Evolutionary conservation across 37 sponge, comb jelly and placozoan species (phyloP).

Genomic region (Tethya wilhelma): DNA sequence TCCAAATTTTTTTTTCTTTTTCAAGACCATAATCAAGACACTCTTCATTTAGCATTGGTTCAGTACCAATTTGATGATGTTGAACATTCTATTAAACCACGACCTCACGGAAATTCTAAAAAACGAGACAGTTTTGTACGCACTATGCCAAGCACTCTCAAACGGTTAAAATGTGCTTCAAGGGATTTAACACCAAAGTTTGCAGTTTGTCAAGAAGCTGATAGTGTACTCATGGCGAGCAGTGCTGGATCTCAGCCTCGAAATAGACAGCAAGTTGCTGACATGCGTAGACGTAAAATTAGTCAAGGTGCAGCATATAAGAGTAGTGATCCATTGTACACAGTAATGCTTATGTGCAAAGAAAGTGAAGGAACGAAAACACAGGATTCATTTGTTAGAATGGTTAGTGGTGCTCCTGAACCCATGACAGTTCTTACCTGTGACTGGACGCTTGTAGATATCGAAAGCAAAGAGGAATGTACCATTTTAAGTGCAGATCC

Average conservation of each 20-base stretch:
- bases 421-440: conserved; percentile 4
- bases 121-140: too few relatives aligned
- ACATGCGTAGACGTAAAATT: background rate
- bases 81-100: too few relatives aligned
- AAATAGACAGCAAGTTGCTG: background rate
- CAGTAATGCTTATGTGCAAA: conserved; percentile 11
- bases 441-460: background rate
- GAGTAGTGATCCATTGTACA: background rate
- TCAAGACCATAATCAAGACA: too few relatives aligned
- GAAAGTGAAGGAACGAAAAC: background rate
- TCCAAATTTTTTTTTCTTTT: too few relatives aligned
- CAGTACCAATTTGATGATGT: too few relatives aligned
- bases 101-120: too few relatives aligned
- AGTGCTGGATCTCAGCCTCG: conserved; percentile 12
- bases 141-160: background rate
- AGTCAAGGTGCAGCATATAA: background rate
- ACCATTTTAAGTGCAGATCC: conserved; percentile 9
- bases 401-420: conserved; percentile 17
- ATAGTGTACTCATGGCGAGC: background rate
- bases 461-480: background rate
- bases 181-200: background rate
- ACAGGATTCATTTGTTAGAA: background rate
- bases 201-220: background rate
- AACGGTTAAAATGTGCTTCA: background rate
- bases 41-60: too few relatives aligned